phyloP scores from a whole-genome alignment of 2,888 invertebrate genomes.

The Eristalis pertinax region DNA sequence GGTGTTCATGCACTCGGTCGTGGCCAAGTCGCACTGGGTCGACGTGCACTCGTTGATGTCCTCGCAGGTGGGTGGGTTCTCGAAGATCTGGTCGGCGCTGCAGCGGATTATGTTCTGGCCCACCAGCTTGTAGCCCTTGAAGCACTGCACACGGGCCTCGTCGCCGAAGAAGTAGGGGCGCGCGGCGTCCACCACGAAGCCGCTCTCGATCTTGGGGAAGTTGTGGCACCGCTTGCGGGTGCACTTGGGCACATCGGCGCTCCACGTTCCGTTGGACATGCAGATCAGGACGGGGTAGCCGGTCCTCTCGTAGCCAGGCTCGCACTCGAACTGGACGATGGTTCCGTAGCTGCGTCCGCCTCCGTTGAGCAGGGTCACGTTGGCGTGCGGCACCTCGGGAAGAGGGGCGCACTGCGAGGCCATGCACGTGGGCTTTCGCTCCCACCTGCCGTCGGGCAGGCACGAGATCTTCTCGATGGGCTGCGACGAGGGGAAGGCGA shows the following conservation, averaged over 20 bases:
- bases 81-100: conserved; percentile 91
- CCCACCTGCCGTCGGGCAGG: conserved; percentile 94
- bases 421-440: conserved; percentile 94
- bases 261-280: conserved; percentile 98
- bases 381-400: conserved; percentile 93
- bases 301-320: conserved; percentile 92
- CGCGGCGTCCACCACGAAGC: conserved; percentile 90
- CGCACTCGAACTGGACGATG: conserved; percentile 95
- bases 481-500: conserved; percentile 93
- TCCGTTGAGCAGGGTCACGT: conserved; percentile 92
- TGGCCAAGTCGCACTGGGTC: conserved; percentile 94
- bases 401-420: conserved; percentile 95
- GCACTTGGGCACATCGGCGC: conserved; percentile 93
- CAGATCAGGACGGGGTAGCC: conserved; percentile 95
- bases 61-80: conserved; percentile 92
- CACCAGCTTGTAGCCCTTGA: conserved; percentile 92
- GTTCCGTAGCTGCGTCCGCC: conserved; percentile 96
- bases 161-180: conserved; percentile 92
- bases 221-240: conserved; percentile 84
- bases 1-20: conserved; percentile 94
- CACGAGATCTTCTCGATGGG: conserved; percentile 95
- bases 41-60: conserved; percentile 95
- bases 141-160: conserved; percentile 95
- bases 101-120: conserved; percentile 92
- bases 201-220: conserved; percentile 92